Evolutionary conservation across 92 coral and sea anemone genomes (phyloP).

Genomic region (Anthopleura xanthogrammica): DNA sequence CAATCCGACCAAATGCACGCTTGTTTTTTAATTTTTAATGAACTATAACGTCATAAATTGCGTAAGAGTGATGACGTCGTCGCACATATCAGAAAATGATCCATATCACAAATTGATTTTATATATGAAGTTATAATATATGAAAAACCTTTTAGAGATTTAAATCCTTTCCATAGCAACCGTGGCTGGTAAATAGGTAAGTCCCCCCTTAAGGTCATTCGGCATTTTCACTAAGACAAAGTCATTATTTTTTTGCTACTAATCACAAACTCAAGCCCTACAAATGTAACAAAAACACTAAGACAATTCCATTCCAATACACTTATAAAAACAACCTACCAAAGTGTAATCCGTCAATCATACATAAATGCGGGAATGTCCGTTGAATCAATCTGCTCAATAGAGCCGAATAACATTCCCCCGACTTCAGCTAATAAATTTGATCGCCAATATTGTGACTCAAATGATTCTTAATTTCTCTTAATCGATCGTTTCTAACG

Average conservation of each 20-base stretch:
- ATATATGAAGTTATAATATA: too few relatives aligned
- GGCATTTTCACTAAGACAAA: slow-evolving; percentile 9
- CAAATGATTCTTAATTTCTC: not conserved
- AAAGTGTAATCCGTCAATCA: not conserved
- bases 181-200: too few relatives aligned
- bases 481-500: too few relatives aligned
- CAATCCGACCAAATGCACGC: too few relatives aligned
- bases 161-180: too few relatives aligned
- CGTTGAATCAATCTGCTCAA: not conserved
- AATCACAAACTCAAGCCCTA: not conserved
- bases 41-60: too few relatives aligned
- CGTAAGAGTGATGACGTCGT: too few relatives aligned
- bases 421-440: not conserved
- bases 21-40: too few relatives aligned
- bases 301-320: not conserved
- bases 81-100: too few relatives aligned
- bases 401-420: not conserved
- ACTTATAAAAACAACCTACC: not conserved
- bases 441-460: not conserved
- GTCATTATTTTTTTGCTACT: not conserved
- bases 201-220: too few relatives aligned
- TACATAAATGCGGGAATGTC: not conserved
- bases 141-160: too few relatives aligned
- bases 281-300: not conserved
- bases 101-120: too few relatives aligned